A percentile compares a stretch with the other conserved stretches of the same genome.
Conservation (phyloP, 2,888 invertebrate genomes). For the Rhaphigaster nebulosa region DNA sequence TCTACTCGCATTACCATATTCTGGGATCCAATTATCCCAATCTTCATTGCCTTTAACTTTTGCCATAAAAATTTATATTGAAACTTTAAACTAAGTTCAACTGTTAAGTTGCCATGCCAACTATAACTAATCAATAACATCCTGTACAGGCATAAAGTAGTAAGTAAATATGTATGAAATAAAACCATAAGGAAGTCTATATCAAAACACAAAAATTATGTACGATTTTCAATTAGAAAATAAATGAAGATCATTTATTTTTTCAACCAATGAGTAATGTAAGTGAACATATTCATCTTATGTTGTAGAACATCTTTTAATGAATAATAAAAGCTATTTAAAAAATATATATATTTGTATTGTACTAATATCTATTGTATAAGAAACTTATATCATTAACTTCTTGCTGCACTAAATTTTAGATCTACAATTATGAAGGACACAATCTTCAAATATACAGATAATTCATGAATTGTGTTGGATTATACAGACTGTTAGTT, state of each 20-base stretch:
- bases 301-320: too few species aligned
- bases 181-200: neutral
- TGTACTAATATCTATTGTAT: too few species aligned
- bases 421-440: neutral
- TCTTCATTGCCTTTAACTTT: neutral
- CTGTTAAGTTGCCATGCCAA: conserved; percentile 2
- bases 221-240: neutral
- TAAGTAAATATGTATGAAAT: neutral
- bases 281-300: too few species aligned
- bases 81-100: neutral
- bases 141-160: neutral
- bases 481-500: too few species aligned
- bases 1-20: conserved; percentile 53
- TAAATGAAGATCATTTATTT: too few species aligned
- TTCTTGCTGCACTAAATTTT: neutral
- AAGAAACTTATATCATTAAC: too few species aligned
- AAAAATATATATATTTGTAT: too few species aligned
- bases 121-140: neutral
- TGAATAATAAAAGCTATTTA: too few species aligned
- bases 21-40: conserved; percentile 46
- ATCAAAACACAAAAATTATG: neutral
- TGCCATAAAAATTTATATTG: neutral
- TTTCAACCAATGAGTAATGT: too few species aligned
- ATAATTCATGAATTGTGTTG: too few species aligned
- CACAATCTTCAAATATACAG: neutral